phyloP scores from a whole-genome alignment of 2,888 invertebrate species.

The Hyposoter dolosus region DNA sequence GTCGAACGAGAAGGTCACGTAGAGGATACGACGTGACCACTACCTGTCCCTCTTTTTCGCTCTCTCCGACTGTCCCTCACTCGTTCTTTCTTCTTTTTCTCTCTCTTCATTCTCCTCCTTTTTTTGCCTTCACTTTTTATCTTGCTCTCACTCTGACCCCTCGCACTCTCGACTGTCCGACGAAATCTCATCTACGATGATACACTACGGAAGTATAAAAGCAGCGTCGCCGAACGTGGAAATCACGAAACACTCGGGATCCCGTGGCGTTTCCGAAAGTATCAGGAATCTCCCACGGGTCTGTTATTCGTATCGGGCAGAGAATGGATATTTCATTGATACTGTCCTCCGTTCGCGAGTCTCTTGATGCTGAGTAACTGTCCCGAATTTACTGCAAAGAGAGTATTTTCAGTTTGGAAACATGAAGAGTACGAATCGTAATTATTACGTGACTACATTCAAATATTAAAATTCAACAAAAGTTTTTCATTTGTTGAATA shows the following conservation, averaged over 20 bases:
- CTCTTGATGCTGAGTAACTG: background rate
- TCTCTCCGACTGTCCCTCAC: background rate
- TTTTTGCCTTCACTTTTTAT: slow-evolving; percentile 1
- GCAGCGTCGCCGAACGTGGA: slow-evolving; percentile 37
- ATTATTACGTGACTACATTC: too few relatives aligned
- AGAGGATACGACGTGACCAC: slow-evolving; percentile 57
- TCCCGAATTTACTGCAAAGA: background rate
- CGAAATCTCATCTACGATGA: slow-evolving; percentile 59
- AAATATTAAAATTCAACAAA: too few relatives aligned
- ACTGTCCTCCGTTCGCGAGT: background rate
- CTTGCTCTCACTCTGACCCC: slow-evolving; percentile 7
- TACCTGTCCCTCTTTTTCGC: slow-evolving; percentile 4
- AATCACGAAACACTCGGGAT: slow-evolving; percentile 35
- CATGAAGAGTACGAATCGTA: background rate
- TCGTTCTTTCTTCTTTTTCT: slow-evolving; percentile 10
- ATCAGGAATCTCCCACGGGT: slow-evolving; percentile 13
- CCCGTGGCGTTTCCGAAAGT: slow-evolving; percentile 26
- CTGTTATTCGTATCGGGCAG: background rate
- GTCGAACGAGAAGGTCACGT: slow-evolving; percentile 63
- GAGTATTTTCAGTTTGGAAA: background rate
- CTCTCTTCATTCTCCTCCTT: background rate
- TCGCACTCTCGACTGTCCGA: slow-evolving; percentile 14
- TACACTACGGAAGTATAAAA: slow-evolving; percentile 59
- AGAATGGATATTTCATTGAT: slow-evolving; percentile 19
- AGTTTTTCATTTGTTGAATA: too few relatives aligned